A percentile compares a stretch with the other conserved stretches of the same genome.
Conservation (phyloP, 1,140 invertebrate genomes). For the Pentalonia nigronervosa region DNA sequence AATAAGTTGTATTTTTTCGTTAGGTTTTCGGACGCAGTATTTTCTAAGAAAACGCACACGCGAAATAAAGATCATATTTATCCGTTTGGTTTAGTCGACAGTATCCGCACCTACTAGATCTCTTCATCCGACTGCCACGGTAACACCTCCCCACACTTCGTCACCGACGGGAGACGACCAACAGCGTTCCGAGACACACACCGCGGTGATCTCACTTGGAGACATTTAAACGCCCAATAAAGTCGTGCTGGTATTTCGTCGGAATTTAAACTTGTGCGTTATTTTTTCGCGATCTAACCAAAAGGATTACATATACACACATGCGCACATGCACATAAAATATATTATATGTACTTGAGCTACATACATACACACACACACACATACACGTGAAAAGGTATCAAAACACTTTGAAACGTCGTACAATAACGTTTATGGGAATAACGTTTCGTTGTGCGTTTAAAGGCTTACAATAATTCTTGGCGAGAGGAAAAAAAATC, state of each 20-base stretch:
- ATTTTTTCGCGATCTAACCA: constrained; percentile 19
- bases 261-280: constrained; percentile 29
- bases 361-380: background rate
- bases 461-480: constrained; percentile 44
- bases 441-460: constrained; percentile 42
- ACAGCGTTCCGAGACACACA: background rate
- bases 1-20: background rate
- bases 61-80: constrained; percentile 3
- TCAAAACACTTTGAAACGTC: constrained; percentile 41
- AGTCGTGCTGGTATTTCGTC: background rate
- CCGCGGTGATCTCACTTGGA: background rate
- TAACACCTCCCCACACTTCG: background rate
- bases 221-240: background rate
- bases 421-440: constrained; percentile 21
- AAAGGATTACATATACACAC: background rate
- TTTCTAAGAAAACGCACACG: background rate
- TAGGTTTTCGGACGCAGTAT: background rate
- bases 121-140: background rate
- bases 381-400: background rate
- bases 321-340: background rate
- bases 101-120: background rate
- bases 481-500: constrained; percentile 19
- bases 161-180: background rate
- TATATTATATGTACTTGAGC: background rate
- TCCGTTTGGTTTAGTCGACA: background rate